These are phyloP conservation scores for Urophycis tenuis DNA, from an alignment of 2,797 vertebrate species.

Conservation along the genomic window DNA sequence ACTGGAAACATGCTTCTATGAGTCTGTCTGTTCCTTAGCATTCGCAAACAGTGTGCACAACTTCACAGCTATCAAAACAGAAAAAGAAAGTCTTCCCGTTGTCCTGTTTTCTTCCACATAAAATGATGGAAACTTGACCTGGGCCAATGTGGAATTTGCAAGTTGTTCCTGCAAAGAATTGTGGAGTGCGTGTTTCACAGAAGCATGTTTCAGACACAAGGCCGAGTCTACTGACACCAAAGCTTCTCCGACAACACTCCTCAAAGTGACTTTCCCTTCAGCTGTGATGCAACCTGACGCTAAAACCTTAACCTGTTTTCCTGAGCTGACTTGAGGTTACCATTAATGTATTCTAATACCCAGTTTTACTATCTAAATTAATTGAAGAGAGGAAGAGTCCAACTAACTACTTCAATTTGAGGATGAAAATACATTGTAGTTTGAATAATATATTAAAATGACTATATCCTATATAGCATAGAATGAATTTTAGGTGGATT, in stretches of 20 bases:
- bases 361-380: not conserved
- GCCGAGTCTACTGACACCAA: slow-evolving; percentile 37
- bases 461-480: not conserved
- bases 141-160: not conserved
- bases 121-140: not conserved
- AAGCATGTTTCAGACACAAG: not conserved
- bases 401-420: not conserved
- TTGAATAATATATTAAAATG: not conserved
- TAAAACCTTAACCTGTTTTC: slow-evolving; percentile 27
- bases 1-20: not conserved
- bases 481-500: not conserved
- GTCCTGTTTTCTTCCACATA: too few relatives aligned
- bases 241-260: slow-evolving; percentile 26
- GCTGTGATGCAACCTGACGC: not conserved
- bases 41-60: not conserved
- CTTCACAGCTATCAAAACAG: not conserved
- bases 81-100: not conserved
- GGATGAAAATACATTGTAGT: not conserved
- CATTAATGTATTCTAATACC: not conserved
- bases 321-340: slow-evolving; percentile 1
- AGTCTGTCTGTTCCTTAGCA: not conserved
- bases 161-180: slow-evolving; percentile 26
- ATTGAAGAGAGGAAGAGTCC: not conserved
- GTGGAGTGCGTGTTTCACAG: too few relatives aligned
- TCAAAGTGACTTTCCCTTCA: slow-evolving; percentile 10